Conservation (phyloP, 2,888 invertebrate species). For the Trichacis sp. region DNA sequence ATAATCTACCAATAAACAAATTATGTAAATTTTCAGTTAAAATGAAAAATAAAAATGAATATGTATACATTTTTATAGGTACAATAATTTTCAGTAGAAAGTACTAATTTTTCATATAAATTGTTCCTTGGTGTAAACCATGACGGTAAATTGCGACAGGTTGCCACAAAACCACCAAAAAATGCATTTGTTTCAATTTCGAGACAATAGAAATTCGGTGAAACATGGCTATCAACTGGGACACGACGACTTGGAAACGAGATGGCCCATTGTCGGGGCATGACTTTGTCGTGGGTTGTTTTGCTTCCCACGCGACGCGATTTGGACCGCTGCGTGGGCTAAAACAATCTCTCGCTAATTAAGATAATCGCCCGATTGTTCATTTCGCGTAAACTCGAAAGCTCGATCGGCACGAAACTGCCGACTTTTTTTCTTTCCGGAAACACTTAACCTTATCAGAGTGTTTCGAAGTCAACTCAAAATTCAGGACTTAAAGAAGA, state of each 20-base stretch:
- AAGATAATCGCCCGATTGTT: slow-evolving; percentile 64
- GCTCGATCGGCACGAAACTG: background rate
- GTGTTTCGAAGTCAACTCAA: too few relatives aligned
- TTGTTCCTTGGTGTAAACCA: too few relatives aligned
- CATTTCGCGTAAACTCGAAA: slow-evolving; percentile 33
- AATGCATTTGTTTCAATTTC: background rate
- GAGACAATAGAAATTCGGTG: slow-evolving; percentile 4
- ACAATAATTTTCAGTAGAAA: too few relatives aligned
- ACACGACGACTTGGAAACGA: background rate
- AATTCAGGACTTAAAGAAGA: too few relatives aligned
- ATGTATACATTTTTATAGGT: too few relatives aligned
- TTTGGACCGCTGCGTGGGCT: slow-evolving; percentile 53
- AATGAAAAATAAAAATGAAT: too few relatives aligned
- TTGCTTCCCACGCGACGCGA: slow-evolving; percentile 33
- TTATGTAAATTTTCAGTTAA: too few relatives aligned
- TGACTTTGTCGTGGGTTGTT: slow-evolving; percentile 48
- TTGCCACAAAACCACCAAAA: too few relatives aligned
- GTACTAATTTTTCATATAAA: too few relatives aligned
- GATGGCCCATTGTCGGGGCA: slow-evolving; percentile 34
- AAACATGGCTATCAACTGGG: slow-evolving; percentile 4
- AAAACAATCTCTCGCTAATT: slow-evolving; percentile 65
- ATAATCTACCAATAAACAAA: too few relatives aligned
- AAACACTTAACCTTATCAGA: slow-evolving; percentile 15
- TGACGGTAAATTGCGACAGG: too few relatives aligned
- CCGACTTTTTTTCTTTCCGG: too few relatives aligned